Conservation (phyloP, 2,113 vertebrate species). For the Plectropomus leopardus region DNA sequence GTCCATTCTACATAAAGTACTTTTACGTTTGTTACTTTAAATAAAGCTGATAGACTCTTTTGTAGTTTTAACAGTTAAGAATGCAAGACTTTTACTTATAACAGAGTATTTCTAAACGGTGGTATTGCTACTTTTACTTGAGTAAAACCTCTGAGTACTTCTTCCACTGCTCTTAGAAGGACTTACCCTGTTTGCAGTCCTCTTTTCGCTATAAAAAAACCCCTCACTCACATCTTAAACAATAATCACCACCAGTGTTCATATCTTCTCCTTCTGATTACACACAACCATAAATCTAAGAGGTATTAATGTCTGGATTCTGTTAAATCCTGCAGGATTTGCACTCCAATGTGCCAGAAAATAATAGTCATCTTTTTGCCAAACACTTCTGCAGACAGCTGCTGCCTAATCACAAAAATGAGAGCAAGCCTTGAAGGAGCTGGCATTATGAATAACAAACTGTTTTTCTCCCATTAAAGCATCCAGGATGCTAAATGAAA, state of each 20-base stretch:
- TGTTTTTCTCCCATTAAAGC: neutral
- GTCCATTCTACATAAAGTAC: no score
- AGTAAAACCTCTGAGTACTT: no score
- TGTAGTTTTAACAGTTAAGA: no score
- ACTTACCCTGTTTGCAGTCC: neutral
- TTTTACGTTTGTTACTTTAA: no score
- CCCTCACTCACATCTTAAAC: neutral
- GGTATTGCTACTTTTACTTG: no score
- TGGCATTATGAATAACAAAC: neutral
- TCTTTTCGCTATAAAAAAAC: neutral
- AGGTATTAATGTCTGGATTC: neutral
- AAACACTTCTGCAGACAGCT: neutral
- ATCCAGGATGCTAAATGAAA: constrained; percentile 18
- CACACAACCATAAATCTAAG: neutral
- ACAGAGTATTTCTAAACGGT: no score
- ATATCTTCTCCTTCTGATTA: neutral
- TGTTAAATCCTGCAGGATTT: neutral
- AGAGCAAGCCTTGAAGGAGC: neutral
- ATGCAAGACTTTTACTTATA: no score
- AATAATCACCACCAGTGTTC: neutral
- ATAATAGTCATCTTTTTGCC: neutral
- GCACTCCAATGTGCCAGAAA: neutral
- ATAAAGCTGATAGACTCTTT: no score
- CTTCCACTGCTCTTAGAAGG: no score
- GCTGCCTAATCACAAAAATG: neutral